Percentiles rank a stretch among this genome's conserved stretches.
These are phyloP conservation scores for Sturnus vulgaris DNA, from an alignment of 2,113 vertebrate species.

Conservation along the genomic window DNA sequence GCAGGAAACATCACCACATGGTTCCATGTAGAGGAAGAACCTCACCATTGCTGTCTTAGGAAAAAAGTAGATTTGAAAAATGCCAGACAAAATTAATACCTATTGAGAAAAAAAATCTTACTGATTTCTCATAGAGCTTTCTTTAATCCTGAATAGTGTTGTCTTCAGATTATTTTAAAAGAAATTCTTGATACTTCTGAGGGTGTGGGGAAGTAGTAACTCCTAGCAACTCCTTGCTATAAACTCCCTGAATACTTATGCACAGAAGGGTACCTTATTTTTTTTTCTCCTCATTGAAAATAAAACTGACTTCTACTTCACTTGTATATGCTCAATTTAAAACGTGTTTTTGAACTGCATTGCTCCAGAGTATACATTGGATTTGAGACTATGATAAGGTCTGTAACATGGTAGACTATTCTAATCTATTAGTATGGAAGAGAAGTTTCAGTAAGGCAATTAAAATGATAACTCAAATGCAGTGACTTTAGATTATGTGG, in stretches of 20 bases:
- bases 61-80: background rate
- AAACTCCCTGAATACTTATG: background rate
- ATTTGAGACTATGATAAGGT: background rate
- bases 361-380: background rate
- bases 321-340: background rate
- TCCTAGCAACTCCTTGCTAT: background rate
- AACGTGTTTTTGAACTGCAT: background rate
- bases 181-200: background rate
- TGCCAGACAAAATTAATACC: background rate
- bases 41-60: background rate
- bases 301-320: background rate
- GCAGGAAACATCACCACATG: background rate
- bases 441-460: background rate
- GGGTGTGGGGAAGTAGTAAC: background rate
- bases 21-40: background rate
- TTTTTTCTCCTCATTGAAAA: background rate
- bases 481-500: background rate
- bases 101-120: background rate
- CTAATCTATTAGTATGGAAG: background rate
- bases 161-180: background rate
- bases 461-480: background rate
- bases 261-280: background rate
- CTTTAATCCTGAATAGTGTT: background rate
- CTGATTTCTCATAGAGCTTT: background rate
- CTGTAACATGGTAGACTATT: background rate